Base-by-base conservation (phyloP, 2,888 invertebrate species). In the Hipparchia semele region DNA sequence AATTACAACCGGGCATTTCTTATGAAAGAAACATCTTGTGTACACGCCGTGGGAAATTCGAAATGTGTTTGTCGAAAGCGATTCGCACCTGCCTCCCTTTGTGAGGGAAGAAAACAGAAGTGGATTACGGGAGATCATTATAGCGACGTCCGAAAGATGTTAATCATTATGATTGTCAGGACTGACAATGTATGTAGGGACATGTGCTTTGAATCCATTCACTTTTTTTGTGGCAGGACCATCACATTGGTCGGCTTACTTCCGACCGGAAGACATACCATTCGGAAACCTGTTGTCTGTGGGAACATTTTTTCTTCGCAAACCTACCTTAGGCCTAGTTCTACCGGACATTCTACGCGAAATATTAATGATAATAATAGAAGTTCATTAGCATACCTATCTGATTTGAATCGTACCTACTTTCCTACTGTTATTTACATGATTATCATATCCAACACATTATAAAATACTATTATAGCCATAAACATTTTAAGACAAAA, bases 231-330 rank as follows among this genome's bases (percentile, higher is more conserved):
- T 84, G 85, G 75, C 81, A 86, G 87, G 89, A 90, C 91, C 89
- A 90, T 87, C 88, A 86, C 89, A 90, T 87, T 88, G 86, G 89
- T 87, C 86, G 89, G 86, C 85, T 81, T 84, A 92, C 93, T 94
- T 94, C 93, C 93, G 91, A 89, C 91, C 91, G 92, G 93, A 93
- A 92, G 88, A 80, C 87, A 83, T 84, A 81, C 85, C 87, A 87
- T 90, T 90, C 86, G 89, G 85, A 88, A 92, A 94, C 92, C 92
- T 93, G 93, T 91, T 88, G 80, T 80, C 83, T 90, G 90, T 92
- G 92, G 88, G 92, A 92, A 92, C 81, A 81, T 88, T 90, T 89
- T 49, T 89, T 83, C 84, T 81, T 82, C 81, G 81, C 81, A 82
- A 81, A 82, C 80, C 78, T 75, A 77, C 76, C 79, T 77, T 80